Evolutionary conservation across 2,888 invertebrate genomes (phyloP).

Genomic region (Nasonovia ribisnigri): DNA sequence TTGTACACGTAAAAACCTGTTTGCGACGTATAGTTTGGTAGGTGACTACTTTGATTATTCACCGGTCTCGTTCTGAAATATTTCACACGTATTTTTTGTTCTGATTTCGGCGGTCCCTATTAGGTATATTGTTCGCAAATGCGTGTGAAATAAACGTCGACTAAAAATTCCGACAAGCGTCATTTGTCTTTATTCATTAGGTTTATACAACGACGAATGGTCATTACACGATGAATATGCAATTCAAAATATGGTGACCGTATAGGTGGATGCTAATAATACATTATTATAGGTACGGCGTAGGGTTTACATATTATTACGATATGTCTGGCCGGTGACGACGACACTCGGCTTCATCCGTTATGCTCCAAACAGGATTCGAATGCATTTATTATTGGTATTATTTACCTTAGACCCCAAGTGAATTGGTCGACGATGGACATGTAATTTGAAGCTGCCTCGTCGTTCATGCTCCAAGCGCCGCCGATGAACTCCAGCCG

Average conservation of each 20-base stretch:
- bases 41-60: not conserved
- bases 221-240: not conserved
- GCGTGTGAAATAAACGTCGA: not conserved
- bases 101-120: not conserved
- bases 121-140: not conserved
- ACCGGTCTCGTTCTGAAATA: not conserved
- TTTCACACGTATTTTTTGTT: not conserved
- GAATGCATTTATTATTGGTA: not conserved
- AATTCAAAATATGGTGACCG: not conserved
- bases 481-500: constrained; percentile 76
- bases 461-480: constrained; percentile 76
- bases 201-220: too few species aligned
- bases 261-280: not conserved
- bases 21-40: too few species aligned
- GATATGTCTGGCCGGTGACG: not conserved
- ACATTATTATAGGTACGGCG: not conserved
- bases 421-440: constrained; percentile 81
- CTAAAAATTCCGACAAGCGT: not conserved
- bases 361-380: not conserved
- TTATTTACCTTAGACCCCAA: constrained; percentile 76
- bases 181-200: not conserved
- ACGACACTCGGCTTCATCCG: not conserved
- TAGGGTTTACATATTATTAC: not conserved
- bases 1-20: too few species aligned
- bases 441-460: constrained; percentile 79